Conservation (phyloP, 1,140 invertebrate genomes). For the Myzus persicae region DNA sequence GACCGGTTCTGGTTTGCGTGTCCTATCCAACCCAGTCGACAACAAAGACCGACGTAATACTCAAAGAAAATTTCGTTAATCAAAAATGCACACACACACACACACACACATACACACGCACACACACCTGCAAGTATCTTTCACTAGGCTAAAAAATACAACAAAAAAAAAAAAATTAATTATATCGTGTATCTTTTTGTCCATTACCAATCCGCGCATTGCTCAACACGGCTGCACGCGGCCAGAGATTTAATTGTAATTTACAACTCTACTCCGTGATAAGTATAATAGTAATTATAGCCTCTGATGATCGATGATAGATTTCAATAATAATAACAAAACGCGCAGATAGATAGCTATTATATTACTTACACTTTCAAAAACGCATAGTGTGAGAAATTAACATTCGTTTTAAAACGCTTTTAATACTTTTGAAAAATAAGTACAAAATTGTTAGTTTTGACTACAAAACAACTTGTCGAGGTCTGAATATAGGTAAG, state of each 20-base stretch:
- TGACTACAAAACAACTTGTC: background rate
- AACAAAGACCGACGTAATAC: background rate
- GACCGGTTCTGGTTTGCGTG: conserved; percentile 30
- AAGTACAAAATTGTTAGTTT: background rate
- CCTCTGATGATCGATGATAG: background rate
- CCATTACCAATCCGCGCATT: background rate
- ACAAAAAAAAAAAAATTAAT: background rate
- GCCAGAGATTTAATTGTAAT: background rate
- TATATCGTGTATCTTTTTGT: background rate
- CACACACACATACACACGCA: too few relatives aligned
- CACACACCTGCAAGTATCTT: background rate
- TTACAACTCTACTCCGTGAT: background rate
- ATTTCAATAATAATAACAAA: background rate
- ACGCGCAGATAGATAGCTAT: background rate
- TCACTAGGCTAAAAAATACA: background rate
- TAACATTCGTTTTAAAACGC: background rate
- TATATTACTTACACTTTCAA: background rate
- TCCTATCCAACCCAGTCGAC: background rate
- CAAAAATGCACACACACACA: background rate
- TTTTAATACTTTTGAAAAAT: background rate
- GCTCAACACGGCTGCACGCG: background rate
- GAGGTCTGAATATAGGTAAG: background rate
- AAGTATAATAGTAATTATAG: background rate
- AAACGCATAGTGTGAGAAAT: background rate
- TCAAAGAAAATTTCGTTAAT: conserved; percentile 28